These are phyloP conservation scores for Brachyistius frenatus DNA, from an alignment of 2,113 vertebrate genomes.

Conservation along the genomic window DNA sequence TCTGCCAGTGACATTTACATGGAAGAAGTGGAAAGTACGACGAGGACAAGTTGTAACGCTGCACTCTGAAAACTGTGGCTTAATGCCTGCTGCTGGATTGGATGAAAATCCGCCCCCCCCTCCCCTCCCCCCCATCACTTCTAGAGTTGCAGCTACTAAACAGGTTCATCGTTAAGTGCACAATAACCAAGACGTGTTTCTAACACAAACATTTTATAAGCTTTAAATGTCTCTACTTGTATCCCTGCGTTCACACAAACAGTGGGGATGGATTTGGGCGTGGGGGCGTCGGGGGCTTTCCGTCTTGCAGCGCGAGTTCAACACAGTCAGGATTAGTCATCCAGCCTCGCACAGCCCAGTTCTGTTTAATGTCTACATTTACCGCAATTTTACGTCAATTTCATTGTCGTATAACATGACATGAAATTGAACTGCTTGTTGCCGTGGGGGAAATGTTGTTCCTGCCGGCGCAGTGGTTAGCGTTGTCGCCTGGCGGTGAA, in stretches of 20 bases:
- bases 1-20: constrained; percentile 2
- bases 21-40: constrained; percentile 2
- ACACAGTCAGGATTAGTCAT: not conserved
- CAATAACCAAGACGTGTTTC: not conserved
- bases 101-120: constrained; percentile 19
- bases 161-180: constrained; percentile 15
- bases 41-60: not conserved
- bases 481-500: no score
- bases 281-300: constrained; percentile 12
- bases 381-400: no score
- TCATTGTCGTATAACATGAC: no score
- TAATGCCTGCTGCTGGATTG: constrained; percentile 4
- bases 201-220: constrained; percentile 42
- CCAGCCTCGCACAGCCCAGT: no score
- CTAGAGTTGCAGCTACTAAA: constrained; percentile 2
- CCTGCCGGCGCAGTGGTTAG: no score
- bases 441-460: no score
- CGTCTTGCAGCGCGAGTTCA: constrained; percentile 6
- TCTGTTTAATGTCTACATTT: no score
- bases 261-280: not conserved
- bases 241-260: not conserved
- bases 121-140: constrained; percentile 1
- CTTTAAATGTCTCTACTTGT: no score
- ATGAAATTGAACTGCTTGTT: no score
- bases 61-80: not conserved